Conservation (phyloP, 2,888 invertebrate genomes). For the Clanis bilineata region DNA sequence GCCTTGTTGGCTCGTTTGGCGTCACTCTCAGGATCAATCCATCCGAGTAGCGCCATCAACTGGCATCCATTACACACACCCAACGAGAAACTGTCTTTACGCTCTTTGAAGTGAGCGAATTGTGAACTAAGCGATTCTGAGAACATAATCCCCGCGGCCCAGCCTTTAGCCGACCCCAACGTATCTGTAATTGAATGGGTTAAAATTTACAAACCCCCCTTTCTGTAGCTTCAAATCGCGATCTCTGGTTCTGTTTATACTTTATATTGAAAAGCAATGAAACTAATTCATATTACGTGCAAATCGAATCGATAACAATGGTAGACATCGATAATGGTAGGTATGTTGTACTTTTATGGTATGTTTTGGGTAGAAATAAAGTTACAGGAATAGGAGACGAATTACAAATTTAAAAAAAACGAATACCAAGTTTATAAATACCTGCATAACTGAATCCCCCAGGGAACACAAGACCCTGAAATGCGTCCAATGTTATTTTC, state of each 20-base stretch:
- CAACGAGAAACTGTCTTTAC: slow-evolving; percentile 94
- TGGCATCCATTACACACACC: slow-evolving; percentile 99
- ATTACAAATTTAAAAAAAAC: no score
- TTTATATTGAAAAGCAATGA: no score
- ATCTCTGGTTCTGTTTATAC: no score
- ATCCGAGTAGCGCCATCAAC: slow-evolving; percentile 95
- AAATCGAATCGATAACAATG: no score
- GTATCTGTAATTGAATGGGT: slow-evolving; percentile 84
- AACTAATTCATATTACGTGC: no score
- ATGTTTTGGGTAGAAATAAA: no score
- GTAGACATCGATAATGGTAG: no score
- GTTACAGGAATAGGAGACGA: no score
- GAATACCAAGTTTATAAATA: slow-evolving; percentile 43
- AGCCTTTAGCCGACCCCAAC: slow-evolving; percentile 98
- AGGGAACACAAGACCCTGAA: slow-evolving; percentile 96
- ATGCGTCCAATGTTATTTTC: slow-evolving; percentile 87
- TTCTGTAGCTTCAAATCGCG: no score
- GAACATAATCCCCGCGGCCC: slow-evolving; percentile 96
- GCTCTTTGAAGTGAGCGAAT: slow-evolving; percentile 88
- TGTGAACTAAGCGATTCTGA: slow-evolving; percentile 88
- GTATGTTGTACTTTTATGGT: no score
- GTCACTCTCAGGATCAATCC: slow-evolving; percentile 85
- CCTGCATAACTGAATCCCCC: slow-evolving; percentile 99
- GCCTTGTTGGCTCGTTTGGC: slow-evolving; percentile 47
- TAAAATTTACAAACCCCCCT: not conserved